Base-by-base conservation (phyloP, 2,797 vertebrate genomes). In the Holocentrus rufus region DNA sequence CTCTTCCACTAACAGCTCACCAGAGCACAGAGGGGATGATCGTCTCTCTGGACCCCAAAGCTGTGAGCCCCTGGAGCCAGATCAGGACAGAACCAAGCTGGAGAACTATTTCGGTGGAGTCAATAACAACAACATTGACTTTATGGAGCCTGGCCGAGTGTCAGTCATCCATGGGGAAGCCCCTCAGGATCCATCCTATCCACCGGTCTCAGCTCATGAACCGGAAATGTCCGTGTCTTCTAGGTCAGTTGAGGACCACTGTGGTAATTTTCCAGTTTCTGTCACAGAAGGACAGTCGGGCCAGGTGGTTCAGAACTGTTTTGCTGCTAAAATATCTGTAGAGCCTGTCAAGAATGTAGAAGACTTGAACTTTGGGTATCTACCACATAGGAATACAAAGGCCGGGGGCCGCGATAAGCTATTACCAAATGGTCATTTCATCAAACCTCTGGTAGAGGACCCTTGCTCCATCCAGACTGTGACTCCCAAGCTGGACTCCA, bases 1-100 rank as follows among this genome's bases (percentile, higher is more conserved):
- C 15, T 47, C 57, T 4, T 76, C 81, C 42, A 53, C 74, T 14
- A 77, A 87, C 27, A 63, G 44, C 72, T 80, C 87, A n/a, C 49
- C 0, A 49, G 79, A 85, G 80, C 85, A 65, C 65, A 69, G 55
- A 53, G 76, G 42, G 14, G 58, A 60, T 25, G 53, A 57, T 17
- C 8, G 22, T 66, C 47, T 73, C 56, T 25, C 54, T 57, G 83
- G 69, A 72, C 42, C 56, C 4, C 80, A 53, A 36, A 79, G 20
- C 44, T 63, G 30, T 58, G 74, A 52, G 3, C 63, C 64, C 39
- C 46, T 68, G 23, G 69, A 76, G 17, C 46, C 18, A 2, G 72
- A 74, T 55, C 44, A 57, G 11, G 63, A 71, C 14, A 5, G 39
- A 59, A 17, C 30, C 27, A 55, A 63, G 30, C 22, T 31, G 18